phyloP scores from a whole-genome alignment of 2,113 vertebrate species.

The Barnardius zonarius region DNA sequence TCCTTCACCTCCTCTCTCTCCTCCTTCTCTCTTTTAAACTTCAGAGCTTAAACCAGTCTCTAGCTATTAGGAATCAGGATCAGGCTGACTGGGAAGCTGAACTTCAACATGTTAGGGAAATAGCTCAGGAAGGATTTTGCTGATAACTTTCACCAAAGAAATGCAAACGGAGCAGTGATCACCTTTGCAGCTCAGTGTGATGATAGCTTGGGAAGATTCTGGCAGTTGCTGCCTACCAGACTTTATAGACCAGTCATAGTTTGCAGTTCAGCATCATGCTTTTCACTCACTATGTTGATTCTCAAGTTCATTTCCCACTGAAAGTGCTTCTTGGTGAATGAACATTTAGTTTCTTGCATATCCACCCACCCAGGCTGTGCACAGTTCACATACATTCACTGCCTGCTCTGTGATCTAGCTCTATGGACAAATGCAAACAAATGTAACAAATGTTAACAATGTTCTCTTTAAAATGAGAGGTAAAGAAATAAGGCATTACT shows the following conservation, averaged over 20 bases:
- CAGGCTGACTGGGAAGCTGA: neutral
- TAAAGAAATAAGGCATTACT: neutral
- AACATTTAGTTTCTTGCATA: neutral
- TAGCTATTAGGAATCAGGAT: neutral
- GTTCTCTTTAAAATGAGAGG: neutral
- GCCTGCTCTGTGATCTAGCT: neutral
- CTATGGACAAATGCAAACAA: neutral
- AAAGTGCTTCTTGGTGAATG: neutral
- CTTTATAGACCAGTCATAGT: neutral
- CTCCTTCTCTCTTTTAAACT: neutral
- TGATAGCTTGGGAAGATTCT: neutral
- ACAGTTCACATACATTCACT: neutral
- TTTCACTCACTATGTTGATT: neutral
- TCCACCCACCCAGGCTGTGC: neutral
- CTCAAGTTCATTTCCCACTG: neutral
- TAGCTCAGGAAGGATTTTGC: neutral
- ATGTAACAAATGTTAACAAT: neutral
- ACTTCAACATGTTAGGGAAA: neutral
- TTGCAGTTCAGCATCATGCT: neutral
- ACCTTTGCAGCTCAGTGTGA: neutral
- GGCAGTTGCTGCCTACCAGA: neutral
- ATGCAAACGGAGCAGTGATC: neutral
- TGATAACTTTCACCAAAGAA: neutral
- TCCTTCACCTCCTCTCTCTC: neutral
- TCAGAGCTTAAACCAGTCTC: neutral